Percentiles rank a stretch among this genome's conserved stretches.
Conservation (phyloP, 1,140 invertebrate species). For the Phthorimaea operculella region DNA sequence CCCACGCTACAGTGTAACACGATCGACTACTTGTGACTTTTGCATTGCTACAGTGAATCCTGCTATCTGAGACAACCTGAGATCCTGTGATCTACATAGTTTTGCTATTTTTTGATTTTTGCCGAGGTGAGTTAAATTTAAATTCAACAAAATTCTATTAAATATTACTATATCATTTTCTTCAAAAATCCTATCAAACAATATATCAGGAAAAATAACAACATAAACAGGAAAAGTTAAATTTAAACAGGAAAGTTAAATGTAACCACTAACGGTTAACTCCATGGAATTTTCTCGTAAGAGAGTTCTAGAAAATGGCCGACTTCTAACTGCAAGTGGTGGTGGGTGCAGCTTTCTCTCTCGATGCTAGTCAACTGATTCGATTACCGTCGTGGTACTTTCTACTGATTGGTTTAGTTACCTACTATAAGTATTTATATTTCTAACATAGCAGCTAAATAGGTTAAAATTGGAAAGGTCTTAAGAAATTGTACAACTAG, state of each 20-base stretch:
- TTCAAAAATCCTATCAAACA: too few relatives aligned
- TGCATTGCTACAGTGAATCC: constrained; percentile 36
- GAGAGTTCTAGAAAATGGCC: constrained; percentile 42
- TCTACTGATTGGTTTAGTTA: too few relatives aligned
- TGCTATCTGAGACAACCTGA: not conserved
- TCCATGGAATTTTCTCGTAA: constrained; percentile 25
- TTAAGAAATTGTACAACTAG: too few relatives aligned
- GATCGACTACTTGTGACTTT: constrained; percentile 39
- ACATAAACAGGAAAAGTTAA: too few relatives aligned
- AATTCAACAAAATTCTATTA: not conserved
- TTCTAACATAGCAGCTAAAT: too few relatives aligned
- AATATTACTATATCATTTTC: too few relatives aligned
- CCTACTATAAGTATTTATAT: too few relatives aligned
- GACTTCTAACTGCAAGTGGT: constrained; percentile 31
- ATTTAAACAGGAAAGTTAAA: too few relatives aligned
- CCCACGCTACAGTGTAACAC: not conserved
- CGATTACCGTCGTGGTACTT: too few relatives aligned
- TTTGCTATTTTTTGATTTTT: not conserved
- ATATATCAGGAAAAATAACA: too few relatives aligned
- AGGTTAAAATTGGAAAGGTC: too few relatives aligned
- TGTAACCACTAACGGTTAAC: too few relatives aligned
- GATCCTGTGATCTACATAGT: constrained; percentile 2
- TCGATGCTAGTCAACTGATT: constrained; percentile 10
- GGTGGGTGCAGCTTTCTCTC: constrained; percentile 46
- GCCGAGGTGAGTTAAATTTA: constrained; percentile 7